Percentiles rank a stretch among this genome's conserved stretches.
These are phyloP conservation scores for Grus americana DNA, from an alignment of 2,113 vertebrate genomes.

Conservation along the genomic window DNA sequence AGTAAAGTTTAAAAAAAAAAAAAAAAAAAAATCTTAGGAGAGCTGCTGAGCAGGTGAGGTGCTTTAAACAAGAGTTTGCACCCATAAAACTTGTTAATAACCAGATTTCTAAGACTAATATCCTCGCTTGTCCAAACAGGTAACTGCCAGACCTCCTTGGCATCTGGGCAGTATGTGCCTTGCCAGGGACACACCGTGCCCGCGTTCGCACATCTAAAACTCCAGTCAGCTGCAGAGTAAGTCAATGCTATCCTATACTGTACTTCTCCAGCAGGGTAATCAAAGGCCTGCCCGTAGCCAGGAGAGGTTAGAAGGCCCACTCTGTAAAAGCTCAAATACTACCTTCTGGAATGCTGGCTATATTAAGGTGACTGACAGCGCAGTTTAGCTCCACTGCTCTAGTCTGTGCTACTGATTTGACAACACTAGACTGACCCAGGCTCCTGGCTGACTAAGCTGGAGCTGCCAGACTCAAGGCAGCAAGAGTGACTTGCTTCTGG, in stretches of 20 bases:
- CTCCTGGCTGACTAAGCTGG: not conserved
- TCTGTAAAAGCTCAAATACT: not conserved
- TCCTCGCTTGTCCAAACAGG: not conserved
- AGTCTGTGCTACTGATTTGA: not conserved
- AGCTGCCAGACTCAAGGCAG: not conserved
- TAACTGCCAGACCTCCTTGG: not conserved
- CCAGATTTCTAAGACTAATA: not conserved
- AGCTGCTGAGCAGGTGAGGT: not conserved
- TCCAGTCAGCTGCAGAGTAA: not conserved
- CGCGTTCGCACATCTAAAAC: not conserved
- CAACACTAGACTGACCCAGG: not conserved
- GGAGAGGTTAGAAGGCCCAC: not conserved
- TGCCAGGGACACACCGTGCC: not conserved
- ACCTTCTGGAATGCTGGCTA: not conserved
- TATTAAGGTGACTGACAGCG: not conserved
- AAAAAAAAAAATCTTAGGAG: not conserved
- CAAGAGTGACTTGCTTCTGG: not conserved
- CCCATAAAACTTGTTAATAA: not conserved
- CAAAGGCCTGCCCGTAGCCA: not conserved
- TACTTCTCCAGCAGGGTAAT: not conserved
- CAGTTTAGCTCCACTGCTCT: not conserved
- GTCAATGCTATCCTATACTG: not conserved
- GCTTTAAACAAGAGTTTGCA: not conserved
- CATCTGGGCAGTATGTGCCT: not conserved
- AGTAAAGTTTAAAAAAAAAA: not conserved